Conservation (phyloP, 1,140 invertebrate species). For the Cecropterus lyciades region DNA sequence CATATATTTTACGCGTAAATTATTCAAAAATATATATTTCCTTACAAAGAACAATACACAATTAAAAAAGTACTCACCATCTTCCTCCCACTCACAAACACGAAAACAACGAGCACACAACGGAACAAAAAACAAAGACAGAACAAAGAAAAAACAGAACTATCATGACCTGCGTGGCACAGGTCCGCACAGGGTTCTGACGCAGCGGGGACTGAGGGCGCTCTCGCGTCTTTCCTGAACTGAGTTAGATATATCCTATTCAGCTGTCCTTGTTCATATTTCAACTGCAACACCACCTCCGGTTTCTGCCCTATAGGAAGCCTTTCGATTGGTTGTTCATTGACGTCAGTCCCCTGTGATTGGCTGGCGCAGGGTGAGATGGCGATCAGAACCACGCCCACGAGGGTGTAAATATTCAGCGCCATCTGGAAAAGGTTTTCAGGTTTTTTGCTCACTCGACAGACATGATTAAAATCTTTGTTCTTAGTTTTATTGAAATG, state of each 20-base stretch:
- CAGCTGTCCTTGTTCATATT: conserved; percentile 71
- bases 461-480: conserved; percentile 25
- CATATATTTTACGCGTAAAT: too few relatives aligned
- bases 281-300: conserved; percentile 73
- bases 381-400: conserved; percentile 53
- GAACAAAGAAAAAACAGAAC: conserved; percentile 48
- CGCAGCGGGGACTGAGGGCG: conserved; percentile 58
- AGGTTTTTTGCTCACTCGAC: conserved; percentile 14
- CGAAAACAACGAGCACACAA: conserved; percentile 6
- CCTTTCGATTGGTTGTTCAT: conserved; percentile 50
- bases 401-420: conserved; percentile 52
- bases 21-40: too few relatives aligned
- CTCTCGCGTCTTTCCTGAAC: conserved; percentile 58
- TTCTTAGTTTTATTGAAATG: conserved; percentile 14
- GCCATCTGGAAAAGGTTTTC: conserved; percentile 51
- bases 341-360: conserved; percentile 36
- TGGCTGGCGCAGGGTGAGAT: conserved; percentile 40
- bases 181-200: conserved; percentile 68
- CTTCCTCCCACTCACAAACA: background rate
- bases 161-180: conserved; percentile 68
- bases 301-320: conserved; percentile 45
- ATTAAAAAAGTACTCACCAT: conserved; percentile 8
- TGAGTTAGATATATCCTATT: conserved; percentile 78
- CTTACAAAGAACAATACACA: too few relatives aligned
- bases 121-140: conserved; percentile 36